phyloP scores from a whole-genome alignment of 1,140 invertebrate species.

The Saccostrea echinata region DNA sequence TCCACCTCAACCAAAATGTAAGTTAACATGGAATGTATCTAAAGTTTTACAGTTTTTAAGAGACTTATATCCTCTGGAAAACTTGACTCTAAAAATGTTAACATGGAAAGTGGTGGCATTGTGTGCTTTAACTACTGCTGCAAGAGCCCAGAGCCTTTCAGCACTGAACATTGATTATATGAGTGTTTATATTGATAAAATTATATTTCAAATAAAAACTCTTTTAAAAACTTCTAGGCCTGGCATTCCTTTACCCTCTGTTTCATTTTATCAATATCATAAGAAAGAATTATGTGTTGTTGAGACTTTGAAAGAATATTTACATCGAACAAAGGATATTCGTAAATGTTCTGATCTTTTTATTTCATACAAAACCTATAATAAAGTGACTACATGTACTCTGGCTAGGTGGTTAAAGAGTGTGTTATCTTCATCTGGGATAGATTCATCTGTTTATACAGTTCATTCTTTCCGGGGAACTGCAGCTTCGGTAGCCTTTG shows the following conservation, averaged over 20 bases:
- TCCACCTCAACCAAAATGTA: constrained; percentile 50
- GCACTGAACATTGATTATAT: constrained; percentile 47
- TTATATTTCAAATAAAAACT: not conserved
- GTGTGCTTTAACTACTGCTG: constrained; percentile 49
- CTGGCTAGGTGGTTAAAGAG: too few relatives aligned
- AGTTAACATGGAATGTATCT: constrained; percentile 57
- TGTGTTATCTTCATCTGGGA: too few relatives aligned
- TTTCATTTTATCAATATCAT: too few relatives aligned
- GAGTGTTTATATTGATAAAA: not conserved
- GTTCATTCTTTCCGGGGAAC: too few relatives aligned
- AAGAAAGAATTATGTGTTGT: too few relatives aligned
- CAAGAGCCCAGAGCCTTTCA: constrained; percentile 48
- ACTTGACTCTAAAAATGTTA: constrained; percentile 45
- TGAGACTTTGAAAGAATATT: too few relatives aligned
- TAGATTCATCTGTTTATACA: too few relatives aligned
- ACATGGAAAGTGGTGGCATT: constrained; percentile 53
- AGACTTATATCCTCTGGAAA: constrained; percentile 41
- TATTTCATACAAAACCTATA: too few relatives aligned
- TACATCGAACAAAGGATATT: too few relatives aligned
- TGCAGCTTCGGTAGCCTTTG: too few relatives aligned
- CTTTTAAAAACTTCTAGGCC: constrained; percentile 39
- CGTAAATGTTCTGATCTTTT: too few relatives aligned
- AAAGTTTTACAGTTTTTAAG: constrained; percentile 54
- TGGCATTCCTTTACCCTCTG: not conserved
- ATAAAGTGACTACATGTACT: too few relatives aligned